phyloP scores from a whole-genome alignment of 2,888 invertebrate species.

The Drosophila maculinotata region DNA sequence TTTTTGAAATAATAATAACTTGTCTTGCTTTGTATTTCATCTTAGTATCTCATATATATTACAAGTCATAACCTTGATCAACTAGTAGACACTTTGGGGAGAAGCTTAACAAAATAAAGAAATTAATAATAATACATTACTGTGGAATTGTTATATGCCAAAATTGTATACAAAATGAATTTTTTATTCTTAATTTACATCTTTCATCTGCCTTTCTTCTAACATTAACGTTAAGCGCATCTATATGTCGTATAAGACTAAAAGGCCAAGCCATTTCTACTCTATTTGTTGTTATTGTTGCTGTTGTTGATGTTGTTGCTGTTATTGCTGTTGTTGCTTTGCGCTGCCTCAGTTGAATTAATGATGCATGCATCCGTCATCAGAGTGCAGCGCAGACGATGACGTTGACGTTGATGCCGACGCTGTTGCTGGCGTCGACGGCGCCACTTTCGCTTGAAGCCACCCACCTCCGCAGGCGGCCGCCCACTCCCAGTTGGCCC shows the following conservation, averaged over 20 bases:
- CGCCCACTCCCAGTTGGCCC: constrained; percentile 44
- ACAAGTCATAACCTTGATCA: too few species aligned
- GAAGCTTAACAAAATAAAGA: too few species aligned
- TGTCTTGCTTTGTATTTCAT: too few species aligned
- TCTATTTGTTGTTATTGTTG: too few species aligned
- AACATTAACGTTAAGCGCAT: constrained; percentile 8
- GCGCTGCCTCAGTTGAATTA: constrained; percentile 67
- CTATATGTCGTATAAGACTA: constrained; percentile 1
- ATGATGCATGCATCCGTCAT: constrained; percentile 82
- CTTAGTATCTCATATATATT: too few species aligned
- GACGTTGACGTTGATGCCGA: constrained; percentile 37
- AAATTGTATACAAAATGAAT: too few species aligned
- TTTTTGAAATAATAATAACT: too few species aligned
- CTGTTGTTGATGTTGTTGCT: constrained; percentile 21
- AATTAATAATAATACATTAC: too few species aligned
- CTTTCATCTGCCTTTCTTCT: neutral
- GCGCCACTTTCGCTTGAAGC: constrained; percentile 66
- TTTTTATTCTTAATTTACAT: too few species aligned
- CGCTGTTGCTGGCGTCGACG: constrained; percentile 11
- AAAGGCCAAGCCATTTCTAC: neutral
- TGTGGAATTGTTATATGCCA: too few species aligned
- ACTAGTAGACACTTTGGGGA: too few species aligned
- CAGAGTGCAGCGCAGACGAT: constrained; percentile 59
- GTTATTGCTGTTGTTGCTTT: constrained; percentile 35
- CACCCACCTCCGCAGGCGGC: constrained; percentile 24